Evolutionary conservation across 2,888 invertebrate species (phyloP), one percentile per base, ranked within the genome.

Genomic region (Aphodius sticticus): DNA sequence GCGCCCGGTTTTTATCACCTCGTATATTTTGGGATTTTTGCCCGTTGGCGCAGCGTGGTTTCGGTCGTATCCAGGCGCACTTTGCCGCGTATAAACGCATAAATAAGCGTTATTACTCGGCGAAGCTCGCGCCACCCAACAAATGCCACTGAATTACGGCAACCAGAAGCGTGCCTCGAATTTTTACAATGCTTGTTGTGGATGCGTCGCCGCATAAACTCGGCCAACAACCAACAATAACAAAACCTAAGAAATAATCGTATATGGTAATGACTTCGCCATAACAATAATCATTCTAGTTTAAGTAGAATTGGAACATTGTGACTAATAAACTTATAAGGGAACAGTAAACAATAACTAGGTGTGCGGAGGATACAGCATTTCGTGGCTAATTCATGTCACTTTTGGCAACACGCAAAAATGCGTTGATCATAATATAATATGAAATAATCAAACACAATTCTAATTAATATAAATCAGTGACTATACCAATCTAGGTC

Each of bases 51-150:
- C 53, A 53, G 53, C 53, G 53, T 53, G 53, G 53, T 53, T 53
- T 53, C 53, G 53, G 53, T 53, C 53, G 53, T 53, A 53, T 53
- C 53, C 74, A 26, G 74, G n/a, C 74, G 26, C 74, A 74, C 36
- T 74, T 74, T 74, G 37, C 74, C 74, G 74, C 74, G 37, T 37
- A 74, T 74, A 74, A 74, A 74, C 74, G 74, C 74, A 74, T 74
- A 74, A 74, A 74, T 74, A 74, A 74, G 36, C 74, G 74, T 74
- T 74, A 74, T 74, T 53, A 53, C 53, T 53, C 53, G 53, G 53
- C 12, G 9, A 5, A 53, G 53, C 53, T 53, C 2, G 53, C 72
- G n/a, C 72, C 72, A 6, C 36, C 15, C 35, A 36, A 72, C 35
- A 72, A 72, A 36, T 72, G 26, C 72, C 26, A 6, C 36, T 36